phyloP scores from a whole-genome alignment of 2,888 invertebrate species.

The Aleiodes leptofemur region DNA sequence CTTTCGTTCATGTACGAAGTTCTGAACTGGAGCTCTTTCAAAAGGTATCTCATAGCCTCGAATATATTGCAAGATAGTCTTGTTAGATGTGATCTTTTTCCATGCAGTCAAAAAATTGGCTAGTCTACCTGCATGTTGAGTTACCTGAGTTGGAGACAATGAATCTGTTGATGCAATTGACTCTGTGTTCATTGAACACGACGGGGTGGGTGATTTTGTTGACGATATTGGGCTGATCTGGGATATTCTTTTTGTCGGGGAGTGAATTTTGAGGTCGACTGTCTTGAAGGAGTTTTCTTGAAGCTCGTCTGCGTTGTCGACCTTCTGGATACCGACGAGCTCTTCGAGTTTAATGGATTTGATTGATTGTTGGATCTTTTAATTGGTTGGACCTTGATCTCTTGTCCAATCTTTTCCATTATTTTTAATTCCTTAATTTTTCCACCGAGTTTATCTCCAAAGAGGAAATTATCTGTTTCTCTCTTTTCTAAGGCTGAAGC shows the following conservation, averaged over 20 bases:
- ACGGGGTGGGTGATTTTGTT: not conserved
- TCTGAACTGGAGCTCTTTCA: not conserved
- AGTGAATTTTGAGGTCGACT: not conserved
- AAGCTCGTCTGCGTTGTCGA: not conserved
- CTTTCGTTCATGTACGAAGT: not conserved
- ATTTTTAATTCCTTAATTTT: slow-evolving; percentile 13
- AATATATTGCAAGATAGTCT: not conserved
- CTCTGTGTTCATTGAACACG: too few species aligned
- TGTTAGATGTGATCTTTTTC: not conserved
- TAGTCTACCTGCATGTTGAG: not conserved
- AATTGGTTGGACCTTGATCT: not conserved
- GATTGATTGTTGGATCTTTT: not conserved
- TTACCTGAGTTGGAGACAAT: too few species aligned
- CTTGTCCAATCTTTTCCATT: not conserved
- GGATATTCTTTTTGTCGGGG: not conserved
- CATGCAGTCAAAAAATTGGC: not conserved
- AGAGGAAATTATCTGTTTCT: not conserved
- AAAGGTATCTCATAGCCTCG: slow-evolving; percentile 7
- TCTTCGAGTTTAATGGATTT: not conserved
- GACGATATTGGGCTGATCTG: not conserved
- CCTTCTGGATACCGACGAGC: not conserved
- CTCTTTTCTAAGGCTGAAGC: slow-evolving; percentile 8
- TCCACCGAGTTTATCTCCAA: slow-evolving; percentile 8
- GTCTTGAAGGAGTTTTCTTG: not conserved
- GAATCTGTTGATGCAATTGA: too few species aligned